Evolutionary conservation across 1,140 invertebrate genomes (phyloP), one percentile per base, ranked within the genome.

Genomic region (Dreissena rostriformis): DNA sequence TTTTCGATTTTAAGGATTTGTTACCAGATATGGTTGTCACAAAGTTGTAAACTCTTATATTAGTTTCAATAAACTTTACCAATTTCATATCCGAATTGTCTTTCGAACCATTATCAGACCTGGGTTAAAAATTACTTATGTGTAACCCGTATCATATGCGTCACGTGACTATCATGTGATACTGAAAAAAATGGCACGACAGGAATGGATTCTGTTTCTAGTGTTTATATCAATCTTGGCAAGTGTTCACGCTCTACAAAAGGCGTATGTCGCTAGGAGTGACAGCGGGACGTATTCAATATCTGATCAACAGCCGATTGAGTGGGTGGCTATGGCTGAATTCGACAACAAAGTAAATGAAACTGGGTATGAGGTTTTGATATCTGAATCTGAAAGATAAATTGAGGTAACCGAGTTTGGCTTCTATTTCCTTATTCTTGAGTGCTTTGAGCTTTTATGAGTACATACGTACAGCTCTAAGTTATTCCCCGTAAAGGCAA

Each of bases 151-250:
- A 39, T 39, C 39, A 39, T 39, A 8, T 39, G 39, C 39, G 39
- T 39, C 39, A 39, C 39, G 8, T 39, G 39, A 39, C 8, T 39
- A 39, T 39, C 39, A 39, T 39, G 39, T 39, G 39, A 39, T 39
- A 5, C 39, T 8, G n/a, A n/a, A 39, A 39, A 39, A 39, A 94
- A 94, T 86, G 92, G 94, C 24, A 95, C 96, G 51, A 95, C 95
- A 19, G 88, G 92, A 5, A 90, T 92, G 28, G 92, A 95, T 11
- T 89, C 88, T 2, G 91, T 93, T 66, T 72, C 96, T 24, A 95
- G 95, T 94, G 88, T 92, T 8, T 96, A 96, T 87, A 92, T 96
- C 26, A 89, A 94, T 51, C 12, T 61, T 61, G 4, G 2, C 12
- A 61, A 12, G 57, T 2, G 57, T 24, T 24, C 4, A 61, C 22